Base-by-base conservation (phyloP, 1,140 invertebrate species). In the Monomorium pharaonis region DNA sequence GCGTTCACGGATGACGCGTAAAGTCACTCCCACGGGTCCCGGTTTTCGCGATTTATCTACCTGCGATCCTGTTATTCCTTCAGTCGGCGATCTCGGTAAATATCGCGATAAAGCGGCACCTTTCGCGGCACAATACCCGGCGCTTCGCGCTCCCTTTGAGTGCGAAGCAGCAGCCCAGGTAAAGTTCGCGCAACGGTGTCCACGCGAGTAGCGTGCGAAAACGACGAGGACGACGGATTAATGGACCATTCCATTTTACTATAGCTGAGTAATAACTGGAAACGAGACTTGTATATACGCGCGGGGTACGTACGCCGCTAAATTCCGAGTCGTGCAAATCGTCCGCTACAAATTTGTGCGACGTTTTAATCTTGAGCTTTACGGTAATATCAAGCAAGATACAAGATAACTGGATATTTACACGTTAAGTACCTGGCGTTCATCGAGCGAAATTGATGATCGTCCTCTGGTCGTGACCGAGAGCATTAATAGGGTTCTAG, bases 91-190 rank as follows among this genome's bases (percentile, higher is more conserved):
- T 62, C 80, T 72, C 44, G 49, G 16, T 58, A 65, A 74, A 78
- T 63, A 75, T 86, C 75, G 83, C 83, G 76, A 89, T 89, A 89
- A 88, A 75, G 37, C 18, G 44, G 21, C 67, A 51, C n/a, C 74
- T 86, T 60, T 80, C 27, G 54, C 51, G 24, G 44, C 16, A 81
- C 86, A 87, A 87, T 85, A 67, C 30, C n/a, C 63, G 62, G 14
- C 21, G 12, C 51, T n/a, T 69, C 33, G 51, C 44, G 54, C 16
- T 70, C 51, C 49, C 51, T 56, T 51, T 47, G 24, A 76, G 47
- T 54, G 58, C 44, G 60, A 44, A 54, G 56, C 56, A 63, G 49
- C 24, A 42, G 21, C 16, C 72, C 24, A 6, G 44, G 24, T 30
- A 42, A 75, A 24, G 37, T 60, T 69, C 78, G 78, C 42, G 67